Percentiles rank a stretch among this genome's conserved stretches.
Conservation (phyloP, 2,888 invertebrate species). For the Allolobophora icterica region DNA sequence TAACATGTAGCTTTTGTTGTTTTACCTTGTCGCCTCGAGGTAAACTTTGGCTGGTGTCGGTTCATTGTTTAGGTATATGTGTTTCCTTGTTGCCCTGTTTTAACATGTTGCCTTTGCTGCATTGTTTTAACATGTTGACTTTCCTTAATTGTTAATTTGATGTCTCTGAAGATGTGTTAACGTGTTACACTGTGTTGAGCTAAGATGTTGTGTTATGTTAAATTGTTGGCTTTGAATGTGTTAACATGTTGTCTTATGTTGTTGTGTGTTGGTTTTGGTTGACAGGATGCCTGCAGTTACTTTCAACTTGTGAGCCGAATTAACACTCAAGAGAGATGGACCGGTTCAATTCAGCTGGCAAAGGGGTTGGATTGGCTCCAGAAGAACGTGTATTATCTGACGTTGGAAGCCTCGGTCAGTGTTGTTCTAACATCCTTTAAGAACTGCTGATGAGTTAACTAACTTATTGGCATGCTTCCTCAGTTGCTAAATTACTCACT, state of each 20-base stretch:
- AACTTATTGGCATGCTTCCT: not conserved
- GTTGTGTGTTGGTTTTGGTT: not conserved
- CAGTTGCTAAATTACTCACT: not conserved
- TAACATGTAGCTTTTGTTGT: not conserved
- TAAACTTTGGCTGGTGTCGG: not conserved
- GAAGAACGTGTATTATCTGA: not conserved
- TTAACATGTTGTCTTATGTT: not conserved
- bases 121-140: not conserved
- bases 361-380: not conserved
- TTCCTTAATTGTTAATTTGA: not conserved
- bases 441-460: not conserved
- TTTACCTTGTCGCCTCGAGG: not conserved
- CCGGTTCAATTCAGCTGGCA: not conserved
- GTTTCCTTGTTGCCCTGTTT: not conserved
- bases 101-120: not conserved
- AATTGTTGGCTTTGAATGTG: not conserved
- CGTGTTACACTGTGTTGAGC: not conserved
- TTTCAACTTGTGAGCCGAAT: slow-evolving; percentile 18
- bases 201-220: not conserved
- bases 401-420: not conserved
- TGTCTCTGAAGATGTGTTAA: not conserved
- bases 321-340: not conserved
- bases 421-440: not conserved
- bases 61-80: not conserved
- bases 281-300: slow-evolving; percentile 28